phyloP scores from a whole-genome alignment of 1,140 invertebrate genomes.

The Amyelois transitella region DNA sequence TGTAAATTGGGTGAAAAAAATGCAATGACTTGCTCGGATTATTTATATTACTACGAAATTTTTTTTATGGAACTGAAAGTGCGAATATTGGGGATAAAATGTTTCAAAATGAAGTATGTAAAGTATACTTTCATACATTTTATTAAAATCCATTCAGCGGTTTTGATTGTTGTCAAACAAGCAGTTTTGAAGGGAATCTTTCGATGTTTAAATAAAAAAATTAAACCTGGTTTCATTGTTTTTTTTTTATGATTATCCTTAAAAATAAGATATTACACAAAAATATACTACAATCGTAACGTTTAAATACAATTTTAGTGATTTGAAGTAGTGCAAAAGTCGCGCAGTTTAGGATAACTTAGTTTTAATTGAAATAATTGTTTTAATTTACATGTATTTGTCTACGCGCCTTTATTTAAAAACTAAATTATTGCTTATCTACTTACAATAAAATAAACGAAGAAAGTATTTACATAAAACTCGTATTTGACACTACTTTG shows the following conservation, averaged over 20 bases:
- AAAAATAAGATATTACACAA: constrained; percentile 21
- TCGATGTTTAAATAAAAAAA: not conserved
- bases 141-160: too few relatives aligned
- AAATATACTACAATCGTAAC: constrained; percentile 17
- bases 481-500: constrained; percentile 51
- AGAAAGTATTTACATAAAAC: constrained; percentile 39
- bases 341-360: not conserved
- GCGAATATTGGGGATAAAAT: too few relatives aligned
- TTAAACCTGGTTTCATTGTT: constrained; percentile 15
- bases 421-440: constrained; percentile 21
- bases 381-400: not conserved
- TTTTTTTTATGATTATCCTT: constrained; percentile 22
- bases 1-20: too few relatives aligned
- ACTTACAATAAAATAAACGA: constrained; percentile 21
- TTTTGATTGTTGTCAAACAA: too few relatives aligned
- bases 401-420: not conserved
- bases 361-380: not conserved
- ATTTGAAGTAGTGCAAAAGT: not conserved
- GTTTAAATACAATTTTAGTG: constrained; percentile 1
- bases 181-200: not conserved
- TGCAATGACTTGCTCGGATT: too few relatives aligned
- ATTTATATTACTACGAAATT: too few relatives aligned
- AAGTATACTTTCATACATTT: too few relatives aligned
- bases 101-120: too few relatives aligned
- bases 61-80: too few relatives aligned